These are phyloP conservation scores for Scolopax mira DNA, from an alignment of 2,113 vertebrate species.

Conservation along the genomic window DNA sequence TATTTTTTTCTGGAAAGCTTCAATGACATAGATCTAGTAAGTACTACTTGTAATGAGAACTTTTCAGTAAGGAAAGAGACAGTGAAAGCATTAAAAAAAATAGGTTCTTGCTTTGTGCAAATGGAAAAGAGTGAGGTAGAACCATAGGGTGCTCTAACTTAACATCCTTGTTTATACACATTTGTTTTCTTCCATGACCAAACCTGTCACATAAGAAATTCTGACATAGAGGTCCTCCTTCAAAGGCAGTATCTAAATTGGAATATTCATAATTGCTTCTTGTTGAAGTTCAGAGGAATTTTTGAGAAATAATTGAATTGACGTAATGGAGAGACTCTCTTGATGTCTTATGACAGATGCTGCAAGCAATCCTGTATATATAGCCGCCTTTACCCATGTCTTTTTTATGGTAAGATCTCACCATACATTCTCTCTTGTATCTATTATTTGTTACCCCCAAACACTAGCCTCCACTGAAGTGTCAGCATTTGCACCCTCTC, in stretches of 20 bases:
- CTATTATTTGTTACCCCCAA: neutral
- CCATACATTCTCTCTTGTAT: neutral
- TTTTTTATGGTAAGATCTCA: neutral
- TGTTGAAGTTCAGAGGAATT: neutral
- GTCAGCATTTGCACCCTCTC: neutral
- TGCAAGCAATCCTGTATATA: neutral
- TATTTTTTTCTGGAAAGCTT: neutral
- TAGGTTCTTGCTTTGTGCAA: neutral
- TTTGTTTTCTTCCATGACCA: neutral
- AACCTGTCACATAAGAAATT: neutral
- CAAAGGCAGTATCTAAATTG: neutral
- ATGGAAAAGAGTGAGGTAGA: neutral
- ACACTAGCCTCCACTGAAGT: neutral
- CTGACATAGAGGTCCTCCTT: neutral
- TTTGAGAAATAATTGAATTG: neutral
- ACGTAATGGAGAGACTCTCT: neutral
- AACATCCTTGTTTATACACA: accelerated
- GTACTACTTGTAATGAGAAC: neutral
- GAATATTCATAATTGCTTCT: neutral
- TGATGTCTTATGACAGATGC: neutral
- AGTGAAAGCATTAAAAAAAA: neutral
- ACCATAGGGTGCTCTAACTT: too few relatives aligned
- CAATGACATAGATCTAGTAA: neutral
- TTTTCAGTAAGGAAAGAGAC: neutral
- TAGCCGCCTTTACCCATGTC: neutral